A percentile compares a stretch with the other conserved stretches of the same genome.
Conservation (phyloP, 2,888 invertebrate genomes). For the Tiliacea aurago region DNA sequence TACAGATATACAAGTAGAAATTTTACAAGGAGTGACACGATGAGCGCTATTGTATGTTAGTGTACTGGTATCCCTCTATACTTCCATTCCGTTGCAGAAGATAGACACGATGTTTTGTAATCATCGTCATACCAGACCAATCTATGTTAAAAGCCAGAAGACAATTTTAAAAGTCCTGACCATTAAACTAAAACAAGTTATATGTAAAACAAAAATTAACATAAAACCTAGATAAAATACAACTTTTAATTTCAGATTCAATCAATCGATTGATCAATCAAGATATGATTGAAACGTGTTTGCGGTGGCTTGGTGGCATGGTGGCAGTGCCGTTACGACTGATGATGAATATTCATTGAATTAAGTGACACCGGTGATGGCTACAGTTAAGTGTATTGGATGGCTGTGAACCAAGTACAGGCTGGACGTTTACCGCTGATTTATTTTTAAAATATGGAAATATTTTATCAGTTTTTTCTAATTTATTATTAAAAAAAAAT, state of each 20-base stretch:
- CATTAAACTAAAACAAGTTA: too few relatives aligned
- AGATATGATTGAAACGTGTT: conserved; percentile 59
- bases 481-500: neutral
- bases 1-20: too few relatives aligned
- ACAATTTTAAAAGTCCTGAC: neutral
- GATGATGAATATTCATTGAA: conserved; percentile 57
- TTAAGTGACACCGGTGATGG: conserved; percentile 53
- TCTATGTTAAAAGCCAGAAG: neutral
- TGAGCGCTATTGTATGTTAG: too few relatives aligned
- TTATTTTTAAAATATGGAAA: conserved; percentile 29
- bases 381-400: conserved; percentile 23
- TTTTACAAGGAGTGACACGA: too few relatives aligned
- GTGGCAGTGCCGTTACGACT: conserved; percentile 53
- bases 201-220: conserved; percentile 12
- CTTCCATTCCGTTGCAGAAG: rapidly evolving
- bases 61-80: too few relatives aligned
- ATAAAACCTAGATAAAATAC: conserved; percentile 1
- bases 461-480: neutral
- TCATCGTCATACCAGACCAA: neutral
- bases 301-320: conserved; percentile 17
- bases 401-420: neutral
- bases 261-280: conserved; percentile 56
- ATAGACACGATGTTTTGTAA: neutral
- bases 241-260: conserved; percentile 50
- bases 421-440: conserved; percentile 43